phyloP scores from a whole-genome alignment of 1,140 invertebrate species.

The Trinorchestia longiramus region DNA sequence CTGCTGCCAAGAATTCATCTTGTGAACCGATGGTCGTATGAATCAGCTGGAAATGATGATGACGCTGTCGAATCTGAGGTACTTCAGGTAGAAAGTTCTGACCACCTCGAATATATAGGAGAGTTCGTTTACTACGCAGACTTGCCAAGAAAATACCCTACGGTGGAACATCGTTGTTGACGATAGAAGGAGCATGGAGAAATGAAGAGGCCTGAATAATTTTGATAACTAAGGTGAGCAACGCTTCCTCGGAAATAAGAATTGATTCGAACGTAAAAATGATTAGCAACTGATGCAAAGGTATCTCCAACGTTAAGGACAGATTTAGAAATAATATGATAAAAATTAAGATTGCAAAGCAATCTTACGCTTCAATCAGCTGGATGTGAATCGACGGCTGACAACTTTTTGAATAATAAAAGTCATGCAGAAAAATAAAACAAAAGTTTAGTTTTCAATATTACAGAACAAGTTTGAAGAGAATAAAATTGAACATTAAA shows the following conservation, averaged over 20 bases:
- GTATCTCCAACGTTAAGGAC: background rate
- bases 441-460: background rate
- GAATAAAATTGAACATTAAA: background rate
- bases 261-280: background rate
- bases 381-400: background rate
- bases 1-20: background rate
- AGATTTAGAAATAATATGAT: too few relatives aligned
- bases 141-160: background rate
- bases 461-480: background rate
- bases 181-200: background rate
- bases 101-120: background rate
- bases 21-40: background rate
- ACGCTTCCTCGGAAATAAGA: background rate
- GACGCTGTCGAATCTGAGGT: background rate
- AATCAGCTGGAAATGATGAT: slow-evolving; percentile 8
- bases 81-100: background rate
- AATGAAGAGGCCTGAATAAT: background rate
- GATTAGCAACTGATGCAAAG: background rate
- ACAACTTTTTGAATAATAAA: background rate
- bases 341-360: too few relatives aligned
- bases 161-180: background rate
- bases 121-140: background rate
- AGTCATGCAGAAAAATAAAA: background rate
- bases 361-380: too few relatives aligned
- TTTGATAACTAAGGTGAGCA: background rate